Evolutionary conservation across 30 jellyfish, hydroid and myxozoan species (phyloP), one percentile per base, ranked within the genome.

Genomic region (Pelagia noctiluca): DNA sequence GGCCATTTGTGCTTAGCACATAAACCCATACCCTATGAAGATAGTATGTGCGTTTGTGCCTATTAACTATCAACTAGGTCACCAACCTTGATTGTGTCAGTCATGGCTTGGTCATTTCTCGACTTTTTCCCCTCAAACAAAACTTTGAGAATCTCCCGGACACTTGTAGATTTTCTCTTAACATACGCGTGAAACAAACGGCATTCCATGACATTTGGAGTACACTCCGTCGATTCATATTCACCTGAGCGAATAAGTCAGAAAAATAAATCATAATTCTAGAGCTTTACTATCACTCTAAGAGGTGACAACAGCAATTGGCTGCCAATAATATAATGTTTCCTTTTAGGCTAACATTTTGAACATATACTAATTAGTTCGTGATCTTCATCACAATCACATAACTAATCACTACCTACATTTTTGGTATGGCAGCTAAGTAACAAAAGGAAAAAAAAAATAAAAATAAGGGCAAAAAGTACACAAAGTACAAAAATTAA

Each of bases 51-150:
- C n/a, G n/a, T n/a, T n/a, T n/a, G n/a, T n/a, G n/a, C n/a, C n/a
- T n/a, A n/a, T n/a, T n/a, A n/a, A n/a, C n/a, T n/a, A 73, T 32
- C 31, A 34, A 5, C 13, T 13, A 19, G 5, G 22, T 32, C 28
- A 12, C 66, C 34, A 53, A 90, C 97, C 81, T 65, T 83, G 57
- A 90, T 34, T 34, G 80, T 25, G 24, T 83, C 95, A 2, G 33
- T 33, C 18, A 90, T 23, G 25, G 93, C 97, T 83, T 90, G 91
- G 54, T 90, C 97, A 42, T 63, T 82, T 66, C 53, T 90, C 19
- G 95, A 52, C 63, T 83, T 83, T 63, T 74, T 76, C 19, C 91
- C 95, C 0, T 71, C 89, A 11, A 76, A 52, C 10, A 90, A 31
- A 42, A 60, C 46, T 42, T 48, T 75, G 82, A 74, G 57, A 12